Percentiles rank a stretch among this genome's conserved stretches.
Evolutionary conservation across 2,113 vertebrate genomes (phyloP).

Genomic region (Stercorarius parasiticus): DNA sequence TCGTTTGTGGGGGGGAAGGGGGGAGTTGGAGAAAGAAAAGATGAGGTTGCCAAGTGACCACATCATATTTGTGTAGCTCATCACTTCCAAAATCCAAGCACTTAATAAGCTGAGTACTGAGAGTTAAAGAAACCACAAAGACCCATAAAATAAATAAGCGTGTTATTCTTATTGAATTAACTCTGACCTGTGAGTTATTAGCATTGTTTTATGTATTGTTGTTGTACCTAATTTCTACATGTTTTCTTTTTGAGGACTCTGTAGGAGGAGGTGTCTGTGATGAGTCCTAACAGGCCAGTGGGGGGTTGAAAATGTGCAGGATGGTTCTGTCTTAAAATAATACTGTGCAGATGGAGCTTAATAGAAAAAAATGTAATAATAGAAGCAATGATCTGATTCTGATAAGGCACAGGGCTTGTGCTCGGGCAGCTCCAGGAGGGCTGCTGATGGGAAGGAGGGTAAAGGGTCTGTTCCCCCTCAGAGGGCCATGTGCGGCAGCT

Average conservation of each 20-base stretch:
- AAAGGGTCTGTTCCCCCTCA: background rate
- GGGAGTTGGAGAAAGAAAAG: background rate
- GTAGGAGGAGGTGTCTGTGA: conserved; percentile 4
- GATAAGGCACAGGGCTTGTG: background rate
- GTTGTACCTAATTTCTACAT: conserved; percentile 43
- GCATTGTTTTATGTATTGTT: conserved; percentile 13
- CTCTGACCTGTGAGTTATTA: conserved; percentile 23
- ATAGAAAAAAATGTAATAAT: background rate
- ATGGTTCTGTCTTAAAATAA: background rate
- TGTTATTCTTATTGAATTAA: conserved; percentile 38
- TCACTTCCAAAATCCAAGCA: conserved; percentile 26
- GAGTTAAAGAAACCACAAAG: conserved; percentile 41
- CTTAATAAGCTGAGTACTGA: background rate
- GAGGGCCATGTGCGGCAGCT: accelerated
- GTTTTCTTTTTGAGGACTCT: conserved; percentile 18
- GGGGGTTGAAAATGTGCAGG: background rate
- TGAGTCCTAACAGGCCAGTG: background rate
- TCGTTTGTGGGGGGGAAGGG: background rate
- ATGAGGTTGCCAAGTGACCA: conserved; percentile 24
- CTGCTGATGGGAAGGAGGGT: background rate
- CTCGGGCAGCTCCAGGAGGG: background rate
- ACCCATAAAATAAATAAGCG: conserved; percentile 30
- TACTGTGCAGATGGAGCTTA: conserved; percentile 11
- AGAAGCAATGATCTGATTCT: conserved; percentile 10
- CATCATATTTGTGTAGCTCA: conserved; percentile 36